Evolutionary conservation across 92 coral and sea anemone genomes (phyloP), one percentile per base, ranked within the genome.

Genomic region (Palythoa grandis): DNA sequence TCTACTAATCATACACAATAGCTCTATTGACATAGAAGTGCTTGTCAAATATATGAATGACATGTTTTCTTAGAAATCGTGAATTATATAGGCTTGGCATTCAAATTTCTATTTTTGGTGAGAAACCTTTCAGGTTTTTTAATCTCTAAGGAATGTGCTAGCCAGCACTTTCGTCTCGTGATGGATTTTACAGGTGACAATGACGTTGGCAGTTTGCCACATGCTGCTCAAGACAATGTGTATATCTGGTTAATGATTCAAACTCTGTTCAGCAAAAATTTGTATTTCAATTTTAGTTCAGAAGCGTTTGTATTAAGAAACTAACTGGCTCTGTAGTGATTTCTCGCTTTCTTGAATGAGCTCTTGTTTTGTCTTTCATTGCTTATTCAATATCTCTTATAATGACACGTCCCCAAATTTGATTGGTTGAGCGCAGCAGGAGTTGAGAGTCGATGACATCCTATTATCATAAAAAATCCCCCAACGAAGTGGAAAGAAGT

Each of bases 381-480:
- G 57, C 14, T 75, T 50, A n/a, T 11, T 40, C 48, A 53, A 6
- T 24, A 8, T 78, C 22, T 2, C 40, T 29, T 24, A 5, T 4
- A n/a, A 60, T 20, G 39, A 4, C 74, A 70, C 85, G 74, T 74
- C 85, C 74, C 75, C 85, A 0, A 80, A 24, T 37, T 20, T 80
- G 85, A 80, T 67, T 80, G 74, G 75, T 67, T 25, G 43, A 16
- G 47, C 63, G 15, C 85, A 80, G 85, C 85, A 66, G 75, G 38
- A 38, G 37, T 20, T 65, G 53, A 39, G 63, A 63, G 60, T 58
- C 39, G 52, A 13, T 11, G 85, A 80, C 70, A 80, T 10, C 39
- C 39, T 23, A 57, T 40, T 65, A 47, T 48, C 50, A 50, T 70
- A 35, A 43, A 40, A 2, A 53, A 52, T 52, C 38, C 66, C 65